phyloP scores from a whole-genome alignment of 2,888 invertebrate species.

The Penaeus monodon region DNA sequence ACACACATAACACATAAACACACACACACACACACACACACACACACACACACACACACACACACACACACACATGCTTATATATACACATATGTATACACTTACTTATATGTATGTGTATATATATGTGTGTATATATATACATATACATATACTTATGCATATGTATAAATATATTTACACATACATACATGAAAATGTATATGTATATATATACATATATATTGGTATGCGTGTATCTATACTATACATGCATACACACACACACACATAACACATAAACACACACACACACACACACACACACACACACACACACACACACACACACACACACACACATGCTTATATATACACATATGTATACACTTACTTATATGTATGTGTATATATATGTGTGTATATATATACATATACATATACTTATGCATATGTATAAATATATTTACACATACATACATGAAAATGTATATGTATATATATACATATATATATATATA shows the following conservation, averaged over 20 bases:
- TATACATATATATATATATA: too few relatives aligned
- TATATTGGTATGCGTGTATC: not conserved
- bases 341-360: not conserved
- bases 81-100: not conserved
- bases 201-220: not conserved
- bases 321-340: not conserved
- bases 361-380: not conserved
- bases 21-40: too few relatives aligned
- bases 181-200: not conserved
- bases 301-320: not conserved
- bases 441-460: too few relatives aligned
- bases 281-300: not conserved
- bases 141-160: not conserved
- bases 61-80: not conserved
- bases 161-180: not conserved
- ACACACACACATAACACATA: not conserved
- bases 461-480: too few relatives aligned
- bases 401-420: too few relatives aligned
- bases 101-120: not conserved
- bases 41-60: not conserved
- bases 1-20: too few relatives aligned
- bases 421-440: too few relatives aligned
- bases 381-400: not conserved
- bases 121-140: slow-evolving; percentile 5
- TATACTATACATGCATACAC: not conserved